Conservation (phyloP, 2,113 vertebrate species). For the Ceratotherium simum region DNA sequence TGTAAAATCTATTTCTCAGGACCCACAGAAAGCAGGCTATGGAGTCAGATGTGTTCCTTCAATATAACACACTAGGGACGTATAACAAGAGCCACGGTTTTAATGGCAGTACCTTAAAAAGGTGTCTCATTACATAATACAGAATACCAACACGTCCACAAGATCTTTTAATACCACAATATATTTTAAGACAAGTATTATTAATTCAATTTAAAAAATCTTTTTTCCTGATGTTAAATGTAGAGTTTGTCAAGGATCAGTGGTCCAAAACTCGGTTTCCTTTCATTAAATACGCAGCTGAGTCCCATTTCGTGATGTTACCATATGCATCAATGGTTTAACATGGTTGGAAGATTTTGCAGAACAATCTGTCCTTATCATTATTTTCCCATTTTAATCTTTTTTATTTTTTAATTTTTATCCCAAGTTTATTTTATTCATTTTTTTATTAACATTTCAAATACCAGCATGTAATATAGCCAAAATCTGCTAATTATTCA, state of each 20-base stretch:
- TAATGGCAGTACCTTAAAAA: not conserved
- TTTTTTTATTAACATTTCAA: not conserved
- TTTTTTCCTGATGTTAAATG: not conserved
- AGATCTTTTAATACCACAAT: not conserved
- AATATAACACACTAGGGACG: not conserved
- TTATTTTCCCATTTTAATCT: not conserved
- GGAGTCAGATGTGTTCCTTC: not conserved
- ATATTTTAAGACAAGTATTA: not conserved
- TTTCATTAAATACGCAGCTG: not conserved
- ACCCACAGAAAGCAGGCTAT: not conserved
- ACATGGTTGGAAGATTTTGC: not conserved
- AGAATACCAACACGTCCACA: not conserved
- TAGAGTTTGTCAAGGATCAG: not conserved
- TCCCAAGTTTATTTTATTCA: not conserved
- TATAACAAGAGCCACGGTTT: not conserved
- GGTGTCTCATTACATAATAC: not conserved
- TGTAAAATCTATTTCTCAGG: not conserved
- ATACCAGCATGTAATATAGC: not conserved
- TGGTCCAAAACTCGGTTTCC: not conserved
- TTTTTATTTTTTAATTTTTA: not conserved
- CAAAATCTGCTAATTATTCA: not conserved
- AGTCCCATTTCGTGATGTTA: not conserved
- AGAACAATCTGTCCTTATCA: not conserved
- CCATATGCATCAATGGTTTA: not conserved
- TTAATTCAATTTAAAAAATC: not conserved